These are phyloP conservation scores for Drosophila kuntzei DNA, from an alignment of 2,888 invertebrate species.

Conservation along the genomic window DNA sequence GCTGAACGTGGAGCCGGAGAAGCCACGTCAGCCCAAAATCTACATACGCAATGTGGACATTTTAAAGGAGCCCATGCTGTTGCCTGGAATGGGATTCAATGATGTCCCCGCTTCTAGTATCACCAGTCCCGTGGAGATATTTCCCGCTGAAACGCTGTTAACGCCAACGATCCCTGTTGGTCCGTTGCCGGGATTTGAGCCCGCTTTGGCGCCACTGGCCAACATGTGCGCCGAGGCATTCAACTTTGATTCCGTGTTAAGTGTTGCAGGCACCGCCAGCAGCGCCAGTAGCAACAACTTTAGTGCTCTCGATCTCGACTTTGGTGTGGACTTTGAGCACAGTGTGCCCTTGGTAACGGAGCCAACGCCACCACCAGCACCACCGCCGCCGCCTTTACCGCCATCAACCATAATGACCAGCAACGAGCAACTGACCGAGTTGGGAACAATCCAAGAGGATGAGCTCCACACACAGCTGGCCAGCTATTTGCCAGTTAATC, in stretches of 20 bases:
- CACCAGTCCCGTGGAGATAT: slow-evolving; percentile 38
- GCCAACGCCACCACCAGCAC: slow-evolving; percentile 52
- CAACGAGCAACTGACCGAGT: slow-evolving; percentile 28
- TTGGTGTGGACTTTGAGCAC: slow-evolving; percentile 63
- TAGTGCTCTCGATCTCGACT: slow-evolving; percentile 67
- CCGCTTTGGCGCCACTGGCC: slow-evolving; percentile 51
- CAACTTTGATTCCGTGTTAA: slow-evolving; percentile 63
- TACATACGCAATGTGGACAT: slow-evolving; percentile 85
- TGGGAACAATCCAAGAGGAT: slow-evolving; percentile 23
- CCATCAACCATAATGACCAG: slow-evolving; percentile 20
- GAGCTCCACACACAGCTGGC: slow-evolving; percentile 41
- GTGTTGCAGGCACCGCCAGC: slow-evolving; percentile 32
- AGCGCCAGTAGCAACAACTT: slow-evolving; percentile 52
- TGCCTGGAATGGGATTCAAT: slow-evolving; percentile 67
- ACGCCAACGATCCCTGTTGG: slow-evolving; percentile 55
- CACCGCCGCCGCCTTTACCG: slow-evolving; percentile 42
- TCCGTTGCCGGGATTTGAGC: slow-evolving; percentile 59
- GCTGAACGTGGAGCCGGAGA: slow-evolving; percentile 56
- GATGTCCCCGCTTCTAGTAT: slow-evolving; percentile 19
- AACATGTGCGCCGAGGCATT: slow-evolving; percentile 64
- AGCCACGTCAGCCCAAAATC: slow-evolving; percentile 83
- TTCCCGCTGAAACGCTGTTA: slow-evolving; percentile 49
- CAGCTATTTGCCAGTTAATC: slow-evolving; percentile 42
- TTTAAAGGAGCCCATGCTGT: slow-evolving; percentile 82
- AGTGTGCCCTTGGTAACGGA: slow-evolving; percentile 59